These are phyloP conservation scores for Porphyrio hochstetteri DNA, from an alignment of 2,113 vertebrate species.

Conservation along the genomic window DNA sequence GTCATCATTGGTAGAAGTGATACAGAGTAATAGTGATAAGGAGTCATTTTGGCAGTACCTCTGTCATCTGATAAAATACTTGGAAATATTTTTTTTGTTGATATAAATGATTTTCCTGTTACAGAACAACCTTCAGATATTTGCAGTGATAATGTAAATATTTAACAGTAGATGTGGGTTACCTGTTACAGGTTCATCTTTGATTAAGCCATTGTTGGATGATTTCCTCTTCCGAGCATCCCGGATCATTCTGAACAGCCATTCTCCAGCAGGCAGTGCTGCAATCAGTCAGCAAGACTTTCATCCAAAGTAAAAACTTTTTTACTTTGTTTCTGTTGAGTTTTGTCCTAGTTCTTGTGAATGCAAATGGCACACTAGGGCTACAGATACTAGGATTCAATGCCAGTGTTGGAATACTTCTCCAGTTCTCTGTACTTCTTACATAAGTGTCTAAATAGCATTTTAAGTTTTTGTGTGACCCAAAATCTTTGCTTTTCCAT, in stretches of 20 bases:
- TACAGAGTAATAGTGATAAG: not conserved
- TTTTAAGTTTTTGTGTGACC: not conserved
- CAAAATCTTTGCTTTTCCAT: not conserved
- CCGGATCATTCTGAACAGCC: constrained; percentile 97
- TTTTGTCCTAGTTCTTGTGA: not conserved
- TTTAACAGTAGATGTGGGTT: constrained; percentile 2
- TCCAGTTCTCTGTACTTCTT: not conserved
- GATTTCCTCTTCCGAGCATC: constrained; percentile 98
- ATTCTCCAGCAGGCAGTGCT: constrained; percentile 88
- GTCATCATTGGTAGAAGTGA: not conserved
- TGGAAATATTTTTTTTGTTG: not conserved
- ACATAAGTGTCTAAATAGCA: not conserved
- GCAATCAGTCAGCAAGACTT: constrained; percentile 94
- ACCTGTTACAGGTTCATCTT: constrained; percentile 86
- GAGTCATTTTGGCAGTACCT: not conserved
- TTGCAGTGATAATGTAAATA: not conserved
- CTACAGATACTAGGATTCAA: not conserved
- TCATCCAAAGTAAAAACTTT: constrained; percentile 89
- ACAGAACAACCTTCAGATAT: not conserved
- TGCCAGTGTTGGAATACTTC: not conserved
- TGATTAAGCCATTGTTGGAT: constrained; percentile 96
- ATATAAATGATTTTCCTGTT: not conserved
- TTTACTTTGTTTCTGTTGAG: not conserved
- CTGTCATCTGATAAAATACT: not conserved
- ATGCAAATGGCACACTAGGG: not conserved